phyloP scores from a whole-genome alignment of 2,797 vertebrate genomes.

The Myotis pilosus region DNA sequence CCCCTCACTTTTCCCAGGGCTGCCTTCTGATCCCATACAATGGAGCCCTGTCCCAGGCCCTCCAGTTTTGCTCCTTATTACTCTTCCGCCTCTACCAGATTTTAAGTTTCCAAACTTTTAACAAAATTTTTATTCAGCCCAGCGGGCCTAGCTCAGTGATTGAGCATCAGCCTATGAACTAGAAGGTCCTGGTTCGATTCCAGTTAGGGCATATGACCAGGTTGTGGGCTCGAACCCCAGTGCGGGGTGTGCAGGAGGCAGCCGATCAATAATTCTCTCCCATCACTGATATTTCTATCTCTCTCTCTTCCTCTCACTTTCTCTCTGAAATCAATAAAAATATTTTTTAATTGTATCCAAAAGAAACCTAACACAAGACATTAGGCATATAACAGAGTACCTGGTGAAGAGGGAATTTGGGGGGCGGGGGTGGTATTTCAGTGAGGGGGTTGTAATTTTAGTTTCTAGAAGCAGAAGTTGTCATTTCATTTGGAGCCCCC shows the following conservation, averaged over 20 bases:
- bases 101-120: neutral
- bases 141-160: too few relatives aligned
- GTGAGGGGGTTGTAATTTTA: neutral
- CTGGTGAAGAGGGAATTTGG: neutral
- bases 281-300: too few relatives aligned
- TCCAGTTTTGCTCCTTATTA: neutral
- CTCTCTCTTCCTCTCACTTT: too few relatives aligned
- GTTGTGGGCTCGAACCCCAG: too few relatives aligned
- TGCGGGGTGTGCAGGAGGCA: too few relatives aligned
- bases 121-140: neutral
- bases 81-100: neutral
- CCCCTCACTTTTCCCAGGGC: neutral
- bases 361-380: constrained; percentile 1
- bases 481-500: neutral
- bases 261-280: too few relatives aligned
- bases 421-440: neutral
- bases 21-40: neutral
- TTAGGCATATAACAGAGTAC: neutral
- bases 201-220: too few relatives aligned
- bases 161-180: too few relatives aligned
- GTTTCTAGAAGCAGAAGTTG: constrained; percentile 37
- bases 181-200: too few relatives aligned
- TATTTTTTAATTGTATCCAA: neutral
- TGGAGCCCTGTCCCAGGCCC: neutral
- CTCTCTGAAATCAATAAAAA: too few relatives aligned